Percentiles rank a stretch among this genome's conserved stretches.
Conservation (phyloP, 2,113 vertebrate species). For the Centropus bengalensis region DNA sequence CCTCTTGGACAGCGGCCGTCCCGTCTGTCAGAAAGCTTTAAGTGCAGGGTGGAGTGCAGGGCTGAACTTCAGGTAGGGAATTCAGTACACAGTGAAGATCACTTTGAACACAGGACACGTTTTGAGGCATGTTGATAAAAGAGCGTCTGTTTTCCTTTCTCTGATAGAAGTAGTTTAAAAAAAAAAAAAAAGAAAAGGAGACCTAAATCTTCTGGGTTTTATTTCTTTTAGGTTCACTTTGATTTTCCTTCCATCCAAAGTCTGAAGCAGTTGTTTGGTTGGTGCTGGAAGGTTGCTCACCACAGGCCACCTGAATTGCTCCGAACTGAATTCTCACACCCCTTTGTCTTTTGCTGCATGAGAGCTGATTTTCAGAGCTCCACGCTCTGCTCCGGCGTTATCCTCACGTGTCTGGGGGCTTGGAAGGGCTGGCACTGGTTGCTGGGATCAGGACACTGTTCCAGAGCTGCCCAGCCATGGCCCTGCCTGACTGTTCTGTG, state of each 20-base stretch:
- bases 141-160: background rate
- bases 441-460: background rate
- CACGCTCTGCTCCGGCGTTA: too few species aligned
- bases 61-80: background rate
- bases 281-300: background rate
- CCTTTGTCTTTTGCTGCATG: background rate
- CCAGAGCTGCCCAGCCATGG: background rate
- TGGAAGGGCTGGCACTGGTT: background rate
- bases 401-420: background rate
- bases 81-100: background rate
- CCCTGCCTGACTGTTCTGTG: too few species aligned
- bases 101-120: background rate
- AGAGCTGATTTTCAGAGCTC: background rate
- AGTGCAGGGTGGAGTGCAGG: too few species aligned
- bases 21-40: fast-evolving
- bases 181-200: background rate
- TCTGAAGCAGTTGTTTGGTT: background rate
- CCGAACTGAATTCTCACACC: fast-evolving
- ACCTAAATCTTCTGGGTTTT: background rate
- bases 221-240: background rate
- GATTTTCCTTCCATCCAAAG: background rate
- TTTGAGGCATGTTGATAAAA: background rate
- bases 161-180: background rate
- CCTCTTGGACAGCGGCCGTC: background rate
- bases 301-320: fast-evolving